Base-by-base conservation (phyloP, 2,888 invertebrate species). In the Diarsia rubi region DNA sequence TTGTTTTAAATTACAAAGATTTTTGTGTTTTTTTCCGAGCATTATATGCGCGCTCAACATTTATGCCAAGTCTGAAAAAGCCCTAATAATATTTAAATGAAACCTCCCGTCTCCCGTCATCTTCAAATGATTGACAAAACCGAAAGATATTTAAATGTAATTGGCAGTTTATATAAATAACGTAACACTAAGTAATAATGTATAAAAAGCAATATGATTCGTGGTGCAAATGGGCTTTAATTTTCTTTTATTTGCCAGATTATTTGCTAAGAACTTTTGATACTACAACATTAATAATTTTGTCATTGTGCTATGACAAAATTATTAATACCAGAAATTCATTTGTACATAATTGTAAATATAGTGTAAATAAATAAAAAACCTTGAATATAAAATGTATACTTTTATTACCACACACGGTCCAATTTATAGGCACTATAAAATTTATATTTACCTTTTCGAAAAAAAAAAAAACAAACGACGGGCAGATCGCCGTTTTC, bases 291-390 rank as follows among this genome's bases (percentile, higher is more conserved):
- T n/a, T n/a, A n/a, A n/a, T n/a, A n/a, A n/a, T n/a, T n/a, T n/a
- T n/a, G n/a, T n/a, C n/a, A n/a, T n/a, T n/a, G n/a, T 42, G 42
- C 14, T 16, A 49, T 70, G 27, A 49, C 2, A 64, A 27, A 57
- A 57, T n/a, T 27, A 11, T 57, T 14, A 14, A n/a, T 21, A 24
- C 31, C 49, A 75, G 0, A 66, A 31, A 60, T 47, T 31, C 12
- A 54, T 78, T 19, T 84, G 80, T 82, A 84, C n/a, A 86, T 86
- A 78, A 68, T 42, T 85, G 84, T 85, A 85, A 84, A 84, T 84
- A 83, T 12, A 14, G 44, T 75, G 73, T 81, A 84, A 84, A 84
- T 84, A 84, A 84, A 81, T 73, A 77, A 83, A 83, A 80, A 72
- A 62, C n/a, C 24, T 63, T 75, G 21, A 62, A 73, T 73, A 72